A percentile compares a stretch with the other conserved stretches of the same genome.
These are phyloP conservation scores for Motacilla tschutschensis DNA, from an alignment of 2,113 vertebrate species.

Conservation along the genomic window DNA sequence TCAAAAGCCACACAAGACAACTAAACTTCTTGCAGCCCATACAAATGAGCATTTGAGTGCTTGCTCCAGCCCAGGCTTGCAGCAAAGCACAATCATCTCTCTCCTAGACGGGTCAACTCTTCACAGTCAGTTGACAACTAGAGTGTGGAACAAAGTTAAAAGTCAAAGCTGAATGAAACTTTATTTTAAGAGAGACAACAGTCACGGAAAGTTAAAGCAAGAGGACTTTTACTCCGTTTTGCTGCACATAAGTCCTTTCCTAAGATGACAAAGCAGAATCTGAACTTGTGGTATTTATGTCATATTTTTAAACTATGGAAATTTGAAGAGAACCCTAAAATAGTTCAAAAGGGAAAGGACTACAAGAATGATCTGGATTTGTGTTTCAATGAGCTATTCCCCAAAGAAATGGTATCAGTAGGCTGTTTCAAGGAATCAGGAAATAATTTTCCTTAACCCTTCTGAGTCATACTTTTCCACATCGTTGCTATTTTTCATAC, in stretches of 20 bases:
- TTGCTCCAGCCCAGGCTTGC: not conserved
- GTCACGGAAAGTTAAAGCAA: not conserved
- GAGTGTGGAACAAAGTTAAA: not conserved
- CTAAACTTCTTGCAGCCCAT: not conserved
- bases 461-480: not conserved
- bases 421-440: not conserved
- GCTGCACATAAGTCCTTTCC: not conserved
- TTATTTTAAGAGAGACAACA: not conserved
- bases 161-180: not conserved
- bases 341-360: not conserved
- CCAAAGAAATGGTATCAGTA: not conserved
- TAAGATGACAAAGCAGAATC: not conserved
- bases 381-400: conserved; percentile 2
- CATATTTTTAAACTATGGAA: not conserved
- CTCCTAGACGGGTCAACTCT: not conserved
- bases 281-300: not conserved
- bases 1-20: not conserved
- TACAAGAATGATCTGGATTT: not conserved
- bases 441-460: not conserved
- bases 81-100: rapidly evolving
- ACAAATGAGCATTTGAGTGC: rapidly evolving
- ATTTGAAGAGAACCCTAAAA: not conserved
- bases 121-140: not conserved
- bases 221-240: not conserved
- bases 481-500: not conserved